phyloP scores from a whole-genome alignment of 2,797 vertebrate genomes.

The Octomys mimax region DNA sequence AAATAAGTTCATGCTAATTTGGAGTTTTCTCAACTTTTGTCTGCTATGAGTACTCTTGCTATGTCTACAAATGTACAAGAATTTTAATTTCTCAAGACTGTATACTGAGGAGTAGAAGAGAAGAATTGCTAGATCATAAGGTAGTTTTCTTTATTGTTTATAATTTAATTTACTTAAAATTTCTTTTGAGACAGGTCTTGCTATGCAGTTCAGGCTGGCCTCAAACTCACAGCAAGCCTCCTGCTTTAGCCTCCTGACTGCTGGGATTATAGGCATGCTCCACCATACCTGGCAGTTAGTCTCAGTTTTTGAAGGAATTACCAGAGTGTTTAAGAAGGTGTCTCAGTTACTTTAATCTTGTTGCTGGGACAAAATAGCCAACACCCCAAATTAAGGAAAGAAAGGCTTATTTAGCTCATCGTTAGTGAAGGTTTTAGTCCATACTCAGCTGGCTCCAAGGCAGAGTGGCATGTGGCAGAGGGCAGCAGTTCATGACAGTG shows the following conservation, averaged over 20 bases:
- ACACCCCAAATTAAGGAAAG: no score
- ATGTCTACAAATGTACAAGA: not conserved
- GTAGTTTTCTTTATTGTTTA: not conserved
- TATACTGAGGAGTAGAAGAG: not conserved
- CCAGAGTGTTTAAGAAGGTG: not conserved
- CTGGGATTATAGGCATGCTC: not conserved
- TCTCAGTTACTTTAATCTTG: no score
- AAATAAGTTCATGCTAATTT: not conserved
- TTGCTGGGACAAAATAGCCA: no score
- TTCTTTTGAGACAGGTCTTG: not conserved
- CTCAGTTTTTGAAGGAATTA: conserved; percentile 9
- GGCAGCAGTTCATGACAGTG: no score
- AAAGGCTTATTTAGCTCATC: no score
- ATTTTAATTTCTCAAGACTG: not conserved
- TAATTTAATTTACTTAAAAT: not conserved
- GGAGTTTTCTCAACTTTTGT: not conserved
- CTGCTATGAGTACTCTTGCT: not conserved
- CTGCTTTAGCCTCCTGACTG: not conserved
- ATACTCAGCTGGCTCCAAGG: no score
- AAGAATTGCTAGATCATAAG: not conserved
- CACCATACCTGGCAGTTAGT: not conserved
- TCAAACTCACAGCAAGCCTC: not conserved
- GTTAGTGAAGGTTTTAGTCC: no score
- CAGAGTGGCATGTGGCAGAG: no score
- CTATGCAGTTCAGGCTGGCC: not conserved